Evolutionary conservation across 1,140 invertebrate species (phyloP).

Genomic region (Arion vulgaris): DNA sequence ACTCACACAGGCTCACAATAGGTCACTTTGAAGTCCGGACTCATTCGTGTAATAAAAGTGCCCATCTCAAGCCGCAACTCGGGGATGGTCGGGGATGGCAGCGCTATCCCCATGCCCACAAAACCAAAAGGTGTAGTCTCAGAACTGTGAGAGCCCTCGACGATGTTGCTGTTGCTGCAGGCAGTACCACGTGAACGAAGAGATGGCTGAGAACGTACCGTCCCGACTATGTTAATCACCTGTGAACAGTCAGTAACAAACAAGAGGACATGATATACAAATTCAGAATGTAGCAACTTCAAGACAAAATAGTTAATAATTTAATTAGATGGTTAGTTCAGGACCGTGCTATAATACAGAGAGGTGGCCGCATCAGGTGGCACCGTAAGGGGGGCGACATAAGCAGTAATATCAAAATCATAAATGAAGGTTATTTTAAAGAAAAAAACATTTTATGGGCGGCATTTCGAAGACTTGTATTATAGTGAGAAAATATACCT

Average conservation of each 20-base stretch:
- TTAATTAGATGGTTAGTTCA: too few species aligned
- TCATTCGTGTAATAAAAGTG: constrained; percentile 96
- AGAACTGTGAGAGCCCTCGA: constrained; percentile 72
- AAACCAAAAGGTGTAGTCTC: constrained; percentile 90
- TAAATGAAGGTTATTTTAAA: too few species aligned
- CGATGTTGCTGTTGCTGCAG: background rate
- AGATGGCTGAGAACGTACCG: constrained; percentile 91
- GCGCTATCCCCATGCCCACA: constrained; percentile 93
- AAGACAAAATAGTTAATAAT: too few species aligned
- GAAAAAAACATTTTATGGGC: too few species aligned
- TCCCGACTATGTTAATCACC: constrained; percentile 92
- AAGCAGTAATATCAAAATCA: too few species aligned
- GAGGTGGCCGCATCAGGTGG: too few species aligned
- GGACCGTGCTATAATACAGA: too few species aligned
- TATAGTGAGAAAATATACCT: too few species aligned
- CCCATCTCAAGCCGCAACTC: constrained; percentile 95
- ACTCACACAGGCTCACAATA: constrained; percentile 95
- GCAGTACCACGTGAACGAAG: constrained; percentile 80
- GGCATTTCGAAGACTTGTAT: too few species aligned
- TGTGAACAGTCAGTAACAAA: constrained; percentile 74
- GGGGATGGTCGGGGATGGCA: constrained; percentile 95
- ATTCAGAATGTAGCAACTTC: too few species aligned
- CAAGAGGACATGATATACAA: too few species aligned
- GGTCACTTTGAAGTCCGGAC: constrained; percentile 95
- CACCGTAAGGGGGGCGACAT: too few species aligned